These are phyloP conservation scores for Ochlodes sylvanus DNA, from an alignment of 2,888 invertebrate species.

Conservation along the genomic window DNA sequence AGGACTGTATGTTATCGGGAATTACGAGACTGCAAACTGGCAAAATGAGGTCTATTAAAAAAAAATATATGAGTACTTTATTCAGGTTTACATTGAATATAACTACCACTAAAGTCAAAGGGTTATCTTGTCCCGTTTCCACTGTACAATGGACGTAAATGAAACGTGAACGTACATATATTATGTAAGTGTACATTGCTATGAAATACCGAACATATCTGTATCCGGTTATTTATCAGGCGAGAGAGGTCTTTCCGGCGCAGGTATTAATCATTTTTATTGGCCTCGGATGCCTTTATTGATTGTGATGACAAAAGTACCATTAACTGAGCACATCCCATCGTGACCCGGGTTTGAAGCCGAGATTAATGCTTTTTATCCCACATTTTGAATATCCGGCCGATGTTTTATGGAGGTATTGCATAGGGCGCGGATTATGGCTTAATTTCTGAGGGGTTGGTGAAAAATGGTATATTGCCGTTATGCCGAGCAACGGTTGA, in stretches of 20 bases:
- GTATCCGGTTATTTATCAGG: constrained; percentile 60
- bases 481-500: neutral
- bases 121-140: neutral
- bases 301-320: constrained; percentile 72
- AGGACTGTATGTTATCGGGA: too few relatives aligned
- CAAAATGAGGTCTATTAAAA: too few relatives aligned
- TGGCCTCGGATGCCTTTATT: constrained; percentile 66
- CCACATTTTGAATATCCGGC: constrained; percentile 33
- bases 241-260: constrained; percentile 56
- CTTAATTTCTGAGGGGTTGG: constrained; percentile 20
- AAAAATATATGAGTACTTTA: too few relatives aligned
- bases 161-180: neutral
- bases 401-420: constrained; percentile 30
- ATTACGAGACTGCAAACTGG: too few relatives aligned
- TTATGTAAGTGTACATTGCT: neutral
- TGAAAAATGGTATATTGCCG: constrained; percentile 23
- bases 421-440: constrained; percentile 20
- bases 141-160: neutral
- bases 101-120: neutral
- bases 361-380: constrained; percentile 41
- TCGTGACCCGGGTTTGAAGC: constrained; percentile 41
- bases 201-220: constrained; percentile 36
- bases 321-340: constrained; percentile 57
- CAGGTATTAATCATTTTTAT: constrained; percentile 75
- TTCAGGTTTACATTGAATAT: neutral